These are phyloP conservation scores for Clarias laeviceps DNA, from an alignment of 2,797 vertebrate species.

Conservation along the genomic window DNA sequence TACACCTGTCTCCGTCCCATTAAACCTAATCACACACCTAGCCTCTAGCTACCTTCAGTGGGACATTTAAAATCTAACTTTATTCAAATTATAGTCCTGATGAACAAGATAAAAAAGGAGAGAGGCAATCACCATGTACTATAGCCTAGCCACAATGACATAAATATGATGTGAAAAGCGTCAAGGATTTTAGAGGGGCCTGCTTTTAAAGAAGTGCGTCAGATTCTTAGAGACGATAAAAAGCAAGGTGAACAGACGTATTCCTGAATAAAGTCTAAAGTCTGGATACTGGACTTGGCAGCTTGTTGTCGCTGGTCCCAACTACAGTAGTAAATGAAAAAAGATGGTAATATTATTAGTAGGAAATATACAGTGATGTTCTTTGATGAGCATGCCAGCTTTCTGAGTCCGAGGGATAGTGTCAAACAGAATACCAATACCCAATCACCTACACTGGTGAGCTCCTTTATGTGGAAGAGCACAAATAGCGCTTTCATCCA, in stretches of 20 bases:
- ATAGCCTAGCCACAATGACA: neutral
- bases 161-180: neutral
- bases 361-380: constrained; percentile 2
- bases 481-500: too few relatives aligned
- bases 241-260: neutral
- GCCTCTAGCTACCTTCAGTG: constrained; percentile 7
- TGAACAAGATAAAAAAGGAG: neutral
- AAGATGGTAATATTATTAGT: constrained; percentile 4
- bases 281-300: constrained; percentile 4
- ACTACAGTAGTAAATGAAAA: constrained; percentile 10
- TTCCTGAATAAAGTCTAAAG: constrained; percentile 8
- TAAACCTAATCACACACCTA: constrained; percentile 28
- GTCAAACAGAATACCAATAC: neutral
- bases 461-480: neutral
- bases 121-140: neutral
- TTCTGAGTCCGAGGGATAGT: neutral
- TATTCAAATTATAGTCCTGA: neutral
- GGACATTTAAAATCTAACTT: constrained; percentile 12
- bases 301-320: constrained; percentile 3
- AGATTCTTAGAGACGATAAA: neutral
- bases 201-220: neutral
- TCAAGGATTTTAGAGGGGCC: neutral
- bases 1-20: neutral
- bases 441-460: neutral
- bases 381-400: constrained; percentile 17